Percentiles rank a stretch among this genome's conserved stretches.
Evolutionary conservation across 2,888 invertebrate genomes (phyloP).

Genomic region (Lasiommata megera): DNA sequence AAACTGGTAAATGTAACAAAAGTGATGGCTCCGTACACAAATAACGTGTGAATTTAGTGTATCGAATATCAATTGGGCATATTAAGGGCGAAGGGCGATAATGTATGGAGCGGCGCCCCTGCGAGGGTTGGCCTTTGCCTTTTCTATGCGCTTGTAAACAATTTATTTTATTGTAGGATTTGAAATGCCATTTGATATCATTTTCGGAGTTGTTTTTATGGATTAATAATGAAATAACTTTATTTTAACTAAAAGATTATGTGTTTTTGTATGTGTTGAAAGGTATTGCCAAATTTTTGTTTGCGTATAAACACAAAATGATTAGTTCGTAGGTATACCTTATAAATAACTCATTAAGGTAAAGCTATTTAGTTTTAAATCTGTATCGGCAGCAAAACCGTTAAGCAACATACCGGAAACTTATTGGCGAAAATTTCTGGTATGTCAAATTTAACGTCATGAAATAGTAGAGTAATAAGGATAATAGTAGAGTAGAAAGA

Average conservation of each 20-base stretch:
- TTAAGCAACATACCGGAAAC: too few species aligned
- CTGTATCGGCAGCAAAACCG: too few species aligned
- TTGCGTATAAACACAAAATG: too few species aligned
- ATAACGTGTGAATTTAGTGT: constrained; percentile 74
- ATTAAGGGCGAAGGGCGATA: constrained; percentile 46
- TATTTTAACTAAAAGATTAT: not conserved
- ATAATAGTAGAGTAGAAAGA: too few species aligned
- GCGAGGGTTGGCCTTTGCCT: constrained; percentile 30
- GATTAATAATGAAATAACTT: not conserved
- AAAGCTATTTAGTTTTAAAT: too few species aligned
- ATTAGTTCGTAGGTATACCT: too few species aligned
- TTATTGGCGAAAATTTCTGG: too few species aligned
- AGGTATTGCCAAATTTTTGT: too few species aligned
- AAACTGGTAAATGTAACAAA: constrained; percentile 50
- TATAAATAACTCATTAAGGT: too few species aligned
- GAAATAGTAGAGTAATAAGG: too few species aligned
- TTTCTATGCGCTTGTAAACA: constrained; percentile 22
- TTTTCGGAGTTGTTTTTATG: not conserved
- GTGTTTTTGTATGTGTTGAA: not conserved
- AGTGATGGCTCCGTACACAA: constrained; percentile 50
- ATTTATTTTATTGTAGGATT: constrained; percentile 25
- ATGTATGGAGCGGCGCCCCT: constrained; percentile 50
- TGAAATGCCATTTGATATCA: constrained; percentile 1
- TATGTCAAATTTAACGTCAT: too few species aligned
- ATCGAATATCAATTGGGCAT: constrained; percentile 73